phyloP scores from a whole-genome alignment of 1,140 invertebrate species.

The Manduca sexta region DNA sequence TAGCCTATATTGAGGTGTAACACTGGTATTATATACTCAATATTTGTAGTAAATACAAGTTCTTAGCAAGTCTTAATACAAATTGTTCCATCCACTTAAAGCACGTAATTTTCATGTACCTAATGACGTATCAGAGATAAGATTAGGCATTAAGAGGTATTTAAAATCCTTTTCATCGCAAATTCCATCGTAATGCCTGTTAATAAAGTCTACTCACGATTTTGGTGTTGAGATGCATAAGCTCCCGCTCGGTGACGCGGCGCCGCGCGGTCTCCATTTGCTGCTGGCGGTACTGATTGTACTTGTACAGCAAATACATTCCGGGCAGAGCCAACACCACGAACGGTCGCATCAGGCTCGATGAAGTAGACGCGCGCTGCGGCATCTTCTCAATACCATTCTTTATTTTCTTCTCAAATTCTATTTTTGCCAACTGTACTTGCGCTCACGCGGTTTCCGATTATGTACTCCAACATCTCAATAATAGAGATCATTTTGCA shows the following conservation, averaged over 20 bases:
- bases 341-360: slow-evolving; percentile 83
- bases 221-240: slow-evolving; percentile 90
- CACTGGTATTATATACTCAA: too few relatives aligned
- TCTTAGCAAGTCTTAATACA: too few relatives aligned
- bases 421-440: slow-evolving; percentile 31
- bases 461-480: slow-evolving; percentile 5
- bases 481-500: slow-evolving; percentile 29
- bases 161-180: too few relatives aligned
- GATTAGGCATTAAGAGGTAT: too few relatives aligned
- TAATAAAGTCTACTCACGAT: slow-evolving; percentile 83
- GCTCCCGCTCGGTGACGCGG: slow-evolving; percentile 87
- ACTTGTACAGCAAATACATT: slow-evolving; percentile 93
- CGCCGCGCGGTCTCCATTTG: slow-evolving; percentile 86
- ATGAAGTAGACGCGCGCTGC: slow-evolving; percentile 73
- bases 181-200: too few relatives aligned
- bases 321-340: slow-evolving; percentile 87
- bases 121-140: too few relatives aligned
- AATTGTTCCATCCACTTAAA: too few relatives aligned
- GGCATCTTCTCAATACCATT: slow-evolving; percentile 73
- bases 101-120: too few relatives aligned
- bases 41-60: too few relatives aligned
- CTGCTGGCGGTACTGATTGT: slow-evolving; percentile 88
- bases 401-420: slow-evolving; percentile 16
- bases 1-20: too few relatives aligned
- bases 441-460: slow-evolving; percentile 5